Base-by-base conservation (phyloP, 2,797 vertebrate species). In the Mycteria americana region DNA sequence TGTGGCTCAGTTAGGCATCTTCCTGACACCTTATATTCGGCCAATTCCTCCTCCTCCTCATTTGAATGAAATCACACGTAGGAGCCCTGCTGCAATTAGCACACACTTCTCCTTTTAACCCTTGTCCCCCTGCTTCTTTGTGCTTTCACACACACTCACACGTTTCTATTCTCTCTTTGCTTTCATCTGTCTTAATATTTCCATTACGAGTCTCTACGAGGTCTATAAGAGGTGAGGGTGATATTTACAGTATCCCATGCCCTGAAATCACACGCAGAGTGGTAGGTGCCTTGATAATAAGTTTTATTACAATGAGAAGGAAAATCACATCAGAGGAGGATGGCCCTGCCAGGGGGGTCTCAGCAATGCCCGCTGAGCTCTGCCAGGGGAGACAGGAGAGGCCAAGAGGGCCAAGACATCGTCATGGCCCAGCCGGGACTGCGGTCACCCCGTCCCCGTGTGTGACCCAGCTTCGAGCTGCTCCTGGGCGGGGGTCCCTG, bases 301-400 rank as follows among this genome's bases (percentile, higher is more conserved):
- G 6, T 51, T 81, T 87, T 21, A 11, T 54, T 70, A 7, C 22
- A 33, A 3, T 3, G 30, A 41, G 72, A 50, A 76, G 46, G 56
- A 43, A 57, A 37, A 54, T 77, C 22, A 7, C 8, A 11, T 8
- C 21, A 24, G 57, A 92, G 73, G 27, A 86, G 50, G 48, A 11
- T 15, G 59, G 17, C 15, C 43, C 54, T 65, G 41, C 33, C 8
- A 1, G 18, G 23, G 17, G 6, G 7, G 4, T 19, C 35, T 57
- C 65, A 39, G 39, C 22, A 83, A 35, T 0, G 0, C 31, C n/a
- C 2, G 0, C 64, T 43, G 31, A 35, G 28, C 76, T 67, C 28
- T 46, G 51, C 45, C 59, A 41, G 31, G 7, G 13, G 23, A n/a
- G 19, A 39, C 39, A 43, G 13, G 6, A 46, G 41, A 65, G 35